phyloP scores from a whole-genome alignment of 1,140 invertebrate species.

The Colletes latitarsis region DNA sequence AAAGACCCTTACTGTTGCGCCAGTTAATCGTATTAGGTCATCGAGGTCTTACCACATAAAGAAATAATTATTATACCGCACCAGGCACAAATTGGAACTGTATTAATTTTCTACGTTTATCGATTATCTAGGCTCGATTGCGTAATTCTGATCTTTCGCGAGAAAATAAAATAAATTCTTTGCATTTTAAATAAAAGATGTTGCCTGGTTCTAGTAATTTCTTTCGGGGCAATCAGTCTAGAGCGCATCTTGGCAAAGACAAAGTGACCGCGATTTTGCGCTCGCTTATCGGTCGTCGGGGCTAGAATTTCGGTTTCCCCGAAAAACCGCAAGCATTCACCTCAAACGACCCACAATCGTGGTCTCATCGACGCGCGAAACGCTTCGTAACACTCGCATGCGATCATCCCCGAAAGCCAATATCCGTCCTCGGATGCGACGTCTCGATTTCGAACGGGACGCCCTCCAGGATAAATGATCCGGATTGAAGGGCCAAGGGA shows the following conservation, averaged over 20 bases:
- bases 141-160: too few relatives aligned
- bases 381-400: background rate
- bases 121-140: too few relatives aligned
- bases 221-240: background rate
- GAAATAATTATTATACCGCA: too few relatives aligned
- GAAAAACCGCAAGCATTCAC: background rate
- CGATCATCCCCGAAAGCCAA: background rate
- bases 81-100: too few relatives aligned
- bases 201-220: background rate
- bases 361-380: background rate
- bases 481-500: background rate
- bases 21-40: too few relatives aligned
- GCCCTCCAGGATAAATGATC: constrained; percentile 21
- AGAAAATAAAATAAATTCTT: too few relatives aligned
- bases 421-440: background rate
- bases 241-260: background rate
- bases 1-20: too few relatives aligned
- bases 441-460: background rate
- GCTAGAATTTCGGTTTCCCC: background rate
- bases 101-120: too few relatives aligned
- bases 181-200: background rate
- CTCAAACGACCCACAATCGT: too few relatives aligned
- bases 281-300: background rate
- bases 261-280: background rate
- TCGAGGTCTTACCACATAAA: too few relatives aligned